Base-by-base conservation (phyloP, 2,113 vertebrate species). In the Chinchilla lanigera region DNA sequence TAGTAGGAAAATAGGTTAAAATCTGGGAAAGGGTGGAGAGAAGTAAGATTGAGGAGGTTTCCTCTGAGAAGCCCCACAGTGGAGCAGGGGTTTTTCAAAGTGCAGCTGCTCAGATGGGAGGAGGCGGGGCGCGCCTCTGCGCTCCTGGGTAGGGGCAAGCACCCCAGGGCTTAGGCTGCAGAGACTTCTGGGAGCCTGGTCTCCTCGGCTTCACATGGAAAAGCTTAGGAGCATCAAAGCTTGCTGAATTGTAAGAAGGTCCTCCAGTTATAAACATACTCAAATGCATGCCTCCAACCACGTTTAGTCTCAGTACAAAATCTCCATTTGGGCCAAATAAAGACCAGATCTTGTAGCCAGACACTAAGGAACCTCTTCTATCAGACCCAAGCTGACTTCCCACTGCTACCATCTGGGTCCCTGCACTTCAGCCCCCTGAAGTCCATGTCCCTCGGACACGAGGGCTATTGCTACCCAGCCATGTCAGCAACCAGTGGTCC, bases 1-100 rank as follows among this genome's bases (percentile, higher is more conserved):
- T 80, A 81, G 78, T 77, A 95, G 81, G 95, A 93, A 96, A 96
- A 95, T 4, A 86, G 90, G 87, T 96, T 91, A 80, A 97, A 95
- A 96, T 63, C 58, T n/a, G 85, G 73, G 71, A 65, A 94, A 54
- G 1, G 19, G 75, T 16, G 41, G 3, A 69, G 58, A 33, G 22
- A 26, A 38, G 41, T 5, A 52, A 86, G 87, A 96, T 63, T 8
- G 96, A 95, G 38, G 91, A 52, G 50, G 71, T 93, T 94, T 67
- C 78, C 75, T 86, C 82, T 50, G 71, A 67, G 89, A 97, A 94
- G 83, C 63, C 87, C 44, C 52, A 92, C 82, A 65, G 92, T n/a
- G 3, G 82, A 78, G 89, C 35, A 19, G 78, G 77, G 60, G 41
- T 81, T 93, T 96, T 83, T 19, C 28, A 81, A 89, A 44, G 67